Evolutionary conservation across 2,113 vertebrate genomes (phyloP).

Genomic region (Thryonomys swinderianus): DNA sequence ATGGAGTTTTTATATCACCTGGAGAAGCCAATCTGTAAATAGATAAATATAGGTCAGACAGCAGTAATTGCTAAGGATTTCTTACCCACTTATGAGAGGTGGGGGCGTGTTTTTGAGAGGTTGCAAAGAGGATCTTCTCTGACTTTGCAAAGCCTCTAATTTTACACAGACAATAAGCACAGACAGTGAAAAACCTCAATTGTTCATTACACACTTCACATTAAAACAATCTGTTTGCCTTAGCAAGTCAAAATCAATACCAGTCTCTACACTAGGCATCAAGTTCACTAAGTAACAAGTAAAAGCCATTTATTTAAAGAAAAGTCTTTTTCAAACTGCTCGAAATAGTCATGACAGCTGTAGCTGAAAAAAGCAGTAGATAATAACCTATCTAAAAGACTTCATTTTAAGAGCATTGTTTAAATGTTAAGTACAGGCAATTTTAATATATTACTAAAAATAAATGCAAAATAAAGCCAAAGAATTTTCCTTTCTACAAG

Average conservation of each 20-base stretch:
- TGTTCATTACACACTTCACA: not conserved
- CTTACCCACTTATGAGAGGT: not conserved
- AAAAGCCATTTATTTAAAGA: slow-evolving; percentile 29
- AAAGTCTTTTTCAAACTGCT: slow-evolving; percentile 41
- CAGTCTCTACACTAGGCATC: slow-evolving; percentile 2
- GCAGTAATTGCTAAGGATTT: not conserved
- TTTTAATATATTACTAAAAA: slow-evolving; percentile 32
- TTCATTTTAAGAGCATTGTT: slow-evolving; percentile 37
- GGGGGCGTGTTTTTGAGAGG: not conserved
- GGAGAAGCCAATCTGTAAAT: not conserved
- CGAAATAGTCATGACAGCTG: not conserved
- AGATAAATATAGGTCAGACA: not conserved
- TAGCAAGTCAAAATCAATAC: slow-evolving; percentile 7
- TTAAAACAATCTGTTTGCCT: not conserved
- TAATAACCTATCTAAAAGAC: not conserved
- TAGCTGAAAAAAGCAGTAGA: slow-evolving; percentile 4
- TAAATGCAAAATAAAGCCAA: slow-evolving; percentile 33
- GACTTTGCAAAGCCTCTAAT: slow-evolving; percentile 35
- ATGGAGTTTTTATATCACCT: not conserved
- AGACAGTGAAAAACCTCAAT: not conserved
- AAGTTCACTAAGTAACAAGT: not conserved
- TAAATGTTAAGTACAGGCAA: slow-evolving; percentile 43
- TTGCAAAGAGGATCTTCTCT: not conserved
- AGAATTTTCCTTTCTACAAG: slow-evolving; percentile 46
- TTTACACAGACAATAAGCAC: not conserved